Base-by-base conservation (phyloP, 2,888 invertebrate genomes). In the Drosophila bunnanda region DNA sequence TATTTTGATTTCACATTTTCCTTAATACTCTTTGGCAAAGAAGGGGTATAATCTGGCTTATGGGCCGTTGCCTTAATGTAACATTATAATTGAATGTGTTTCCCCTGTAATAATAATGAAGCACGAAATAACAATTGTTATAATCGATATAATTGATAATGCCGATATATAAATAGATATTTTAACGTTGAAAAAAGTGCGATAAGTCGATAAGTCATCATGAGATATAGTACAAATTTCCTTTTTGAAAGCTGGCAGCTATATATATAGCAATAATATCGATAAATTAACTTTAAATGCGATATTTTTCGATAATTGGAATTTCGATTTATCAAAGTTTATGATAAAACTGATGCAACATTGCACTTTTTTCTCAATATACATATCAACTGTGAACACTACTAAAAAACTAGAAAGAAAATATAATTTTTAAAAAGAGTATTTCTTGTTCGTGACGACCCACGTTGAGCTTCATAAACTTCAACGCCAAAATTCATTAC, bases 401-500 rank as follows among this genome's bases (percentile, higher is more conserved):
- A 32, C 5, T 20, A 13, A 9, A 5, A 15, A 15, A 15, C 20
- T n/a, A n/a, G n/a, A n/a, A n/a, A n/a, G n/a, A n/a, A n/a, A 34
- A 34, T 34, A 50, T 50, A 13, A 32, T 9, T 32, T 10, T 5
- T 5, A 3, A 12, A 6, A 5, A 58, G 54, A 54, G 59, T 25
- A 60, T 60, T 60, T 25, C 17, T 22, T 4, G 17, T 32, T 64
- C 38, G 38, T 8, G 2, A 32, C 25, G 2, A n/a, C 15, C n/a
- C 32, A 15, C 30, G 44, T 48, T 55, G 30, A 68, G 58, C 62
- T 59, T 64, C 58, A 68, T 48, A 62, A 60, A 58, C 67, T 36
- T 60, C 61, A 57, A 67, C 59, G 44, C 48, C 60, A 57, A 75
- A 74, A 74, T 64, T 54, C 75, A 75, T 75, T 69, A 75, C 57